Base-by-base conservation (phyloP, 1,140 invertebrate species). In the Lordiphosa mommai region DNA sequence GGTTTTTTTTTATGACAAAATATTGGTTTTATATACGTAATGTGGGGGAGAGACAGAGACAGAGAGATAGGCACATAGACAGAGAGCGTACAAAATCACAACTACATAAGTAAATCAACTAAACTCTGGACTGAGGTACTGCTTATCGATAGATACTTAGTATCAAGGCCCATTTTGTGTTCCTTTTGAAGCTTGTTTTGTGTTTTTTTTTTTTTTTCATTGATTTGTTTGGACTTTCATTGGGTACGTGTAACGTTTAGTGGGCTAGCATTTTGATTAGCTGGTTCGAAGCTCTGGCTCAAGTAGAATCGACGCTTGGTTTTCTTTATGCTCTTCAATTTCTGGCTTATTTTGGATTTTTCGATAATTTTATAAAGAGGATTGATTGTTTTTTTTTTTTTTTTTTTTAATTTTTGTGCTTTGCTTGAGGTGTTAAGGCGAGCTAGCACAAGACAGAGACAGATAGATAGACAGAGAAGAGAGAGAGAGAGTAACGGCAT, bases 11-110 rank as follows among this genome's bases (percentile, higher is more conserved):
- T 60, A 36, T 49, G 37, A 27, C 23, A 27, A 27, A 27, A 27
- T 66, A 58, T 71, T 71, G 46, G 50, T 59, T 44, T 57, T 64
- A 57, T 63, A 50, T 72, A 57, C 55, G 51, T 68, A 68, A 67
- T 67, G 59, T 43, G 56, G 57, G 51, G 67, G 47, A 66, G 63
- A 72, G 36, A 40, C 16, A 17, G 44, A 56, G 49, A 32, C 37
- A 49, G 27, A 38, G 8, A 44, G 14, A 51, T 23, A 27, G 32
- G 33, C 17, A 12, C 40, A 44, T 13, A 34, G 5, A 30, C 30
- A 52, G 37, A 63, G 48, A 13, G 59, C 38, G 30, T 30, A 13
- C 32, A 32, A 49, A 37, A 66, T 27, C 23, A 27, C 23, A 27
- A 27, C 23, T 27, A 27, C 23, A 27, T 27, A 27, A 27, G 23